phyloP scores from a whole-genome alignment of 2,888 invertebrate genomes.

The Latrodectus hesperus region DNA sequence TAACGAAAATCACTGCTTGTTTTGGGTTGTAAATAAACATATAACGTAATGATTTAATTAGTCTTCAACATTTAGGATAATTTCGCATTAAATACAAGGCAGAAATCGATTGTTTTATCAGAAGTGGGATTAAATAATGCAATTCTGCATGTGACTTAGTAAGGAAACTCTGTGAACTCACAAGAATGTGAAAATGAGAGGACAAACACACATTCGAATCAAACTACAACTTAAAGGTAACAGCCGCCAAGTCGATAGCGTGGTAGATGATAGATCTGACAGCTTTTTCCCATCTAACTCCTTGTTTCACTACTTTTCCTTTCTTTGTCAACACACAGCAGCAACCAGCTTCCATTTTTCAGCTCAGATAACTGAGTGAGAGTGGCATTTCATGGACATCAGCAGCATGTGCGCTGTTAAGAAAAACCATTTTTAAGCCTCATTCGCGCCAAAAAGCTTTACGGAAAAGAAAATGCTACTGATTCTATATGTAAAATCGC shows the following conservation, averaged over 20 bases:
- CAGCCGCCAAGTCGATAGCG: neutral
- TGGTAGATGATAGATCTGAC: neutral
- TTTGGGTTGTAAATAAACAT: too few species aligned
- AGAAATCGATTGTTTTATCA: too few species aligned
- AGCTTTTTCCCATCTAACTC: neutral
- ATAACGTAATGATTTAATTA: too few species aligned
- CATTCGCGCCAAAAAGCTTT: slow-evolving; percentile 1
- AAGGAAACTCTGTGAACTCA: too few species aligned
- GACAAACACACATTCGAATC: too few species aligned
- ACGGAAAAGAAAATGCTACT: neutral
- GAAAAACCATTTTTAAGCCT: slow-evolving; percentile 2
- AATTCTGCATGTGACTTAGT: too few species aligned
- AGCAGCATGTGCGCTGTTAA: neutral
- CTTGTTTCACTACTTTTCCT: neutral
- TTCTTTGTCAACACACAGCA: neutral
- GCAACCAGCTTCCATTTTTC: neutral
- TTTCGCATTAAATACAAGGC: too few species aligned
- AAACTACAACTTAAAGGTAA: too few species aligned
- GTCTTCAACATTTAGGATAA: too few species aligned
- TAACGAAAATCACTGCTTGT: too few species aligned
- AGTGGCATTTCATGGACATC: neutral
- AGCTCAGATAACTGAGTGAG: neutral
- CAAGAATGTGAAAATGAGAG: too few species aligned
- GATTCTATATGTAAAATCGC: slow-evolving; percentile 5
- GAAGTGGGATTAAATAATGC: too few species aligned